Evolutionary conservation across 2,113 vertebrate genomes (phyloP).

Genomic region (Pollachius pollachius): DNA sequence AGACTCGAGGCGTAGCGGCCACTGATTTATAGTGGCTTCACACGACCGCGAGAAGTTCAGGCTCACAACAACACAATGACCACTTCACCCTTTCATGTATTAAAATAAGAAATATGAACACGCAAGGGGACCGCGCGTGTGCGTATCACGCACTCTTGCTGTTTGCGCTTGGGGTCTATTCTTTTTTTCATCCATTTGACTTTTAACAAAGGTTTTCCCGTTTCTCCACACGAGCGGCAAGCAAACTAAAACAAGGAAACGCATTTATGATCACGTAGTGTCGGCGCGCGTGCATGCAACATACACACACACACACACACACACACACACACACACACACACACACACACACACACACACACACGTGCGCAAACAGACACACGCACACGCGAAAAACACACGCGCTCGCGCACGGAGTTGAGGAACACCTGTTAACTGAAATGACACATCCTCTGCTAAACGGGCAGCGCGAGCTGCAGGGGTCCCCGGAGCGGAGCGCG

Average conservation of each 20-base stretch:
- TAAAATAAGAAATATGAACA: too few relatives aligned
- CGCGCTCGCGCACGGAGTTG: conserved; percentile 26
- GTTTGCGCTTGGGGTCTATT: not conserved
- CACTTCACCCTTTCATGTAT: too few relatives aligned
- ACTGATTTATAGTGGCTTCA: too few relatives aligned
- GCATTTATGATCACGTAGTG: not conserved
- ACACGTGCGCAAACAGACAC: conserved; percentile 7
- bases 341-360: not conserved
- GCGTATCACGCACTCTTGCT: not conserved
- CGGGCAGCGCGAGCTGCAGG: conserved; percentile 43
- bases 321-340: conserved; percentile 2
- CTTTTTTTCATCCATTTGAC: not conserved
- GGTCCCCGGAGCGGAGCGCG: conserved; percentile 48
- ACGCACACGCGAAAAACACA: not conserved
- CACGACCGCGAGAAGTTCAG: too few relatives aligned
- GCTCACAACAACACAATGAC: too few relatives aligned
- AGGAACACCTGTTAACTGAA: conserved; percentile 78
- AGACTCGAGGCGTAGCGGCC: too few relatives aligned
- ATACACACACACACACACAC: conserved; percentile 7
- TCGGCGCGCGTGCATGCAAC: conserved; percentile 1
- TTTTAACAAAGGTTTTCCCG: not conserved
- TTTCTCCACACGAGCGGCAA: not conserved
- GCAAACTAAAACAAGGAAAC: conserved; percentile 24
- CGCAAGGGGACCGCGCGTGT: not conserved
- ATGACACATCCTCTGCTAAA: conserved; percentile 65